These are phyloP conservation scores for Trissolcus basalis DNA, from an alignment of 1,140 invertebrate species.

Conservation along the genomic window DNA sequence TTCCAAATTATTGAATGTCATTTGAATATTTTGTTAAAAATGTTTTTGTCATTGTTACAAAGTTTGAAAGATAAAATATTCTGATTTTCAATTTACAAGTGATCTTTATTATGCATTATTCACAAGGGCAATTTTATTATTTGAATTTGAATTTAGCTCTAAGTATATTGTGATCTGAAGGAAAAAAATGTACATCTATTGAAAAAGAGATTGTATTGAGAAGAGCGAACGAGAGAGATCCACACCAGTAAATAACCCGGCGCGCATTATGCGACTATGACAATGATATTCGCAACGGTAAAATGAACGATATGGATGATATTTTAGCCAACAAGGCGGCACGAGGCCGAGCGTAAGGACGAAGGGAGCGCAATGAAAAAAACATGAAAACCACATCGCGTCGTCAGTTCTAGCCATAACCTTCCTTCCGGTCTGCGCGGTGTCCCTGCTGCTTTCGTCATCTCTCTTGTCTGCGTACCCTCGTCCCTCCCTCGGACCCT, in stretches of 20 bases:
- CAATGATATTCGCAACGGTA: conserved; percentile 65
- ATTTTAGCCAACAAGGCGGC: conserved; percentile 70
- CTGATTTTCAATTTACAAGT: no score
- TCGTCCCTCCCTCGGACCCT: conserved; percentile 41
- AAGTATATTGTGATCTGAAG: no score
- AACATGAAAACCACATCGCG: conserved; percentile 76
- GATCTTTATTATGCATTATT: no score
- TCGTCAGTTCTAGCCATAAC: conserved; percentile 68
- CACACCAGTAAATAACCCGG: conserved; percentile 62
- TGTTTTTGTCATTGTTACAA: no score
- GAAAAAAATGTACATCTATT: no score
- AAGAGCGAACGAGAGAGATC: conserved; percentile 19
- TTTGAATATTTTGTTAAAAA: no score
- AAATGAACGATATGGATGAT: conserved; percentile 68
- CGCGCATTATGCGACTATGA: conserved; percentile 63
- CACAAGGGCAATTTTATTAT: no score
- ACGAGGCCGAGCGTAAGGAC: conserved; percentile 67
- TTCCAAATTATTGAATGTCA: no score
- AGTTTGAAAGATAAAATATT: no score
- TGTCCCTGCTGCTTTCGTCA: conserved; percentile 59
- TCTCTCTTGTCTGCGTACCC: conserved; percentile 55
- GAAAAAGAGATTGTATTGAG: neutral
- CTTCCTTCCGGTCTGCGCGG: conserved; percentile 71
- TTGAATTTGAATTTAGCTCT: no score
- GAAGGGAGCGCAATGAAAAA: conserved; percentile 67